A percentile compares a stretch with the other conserved stretches of the same genome.
Evolutionary conservation across 2,888 invertebrate species (phyloP).

Genomic region (Catocala nupta): DNA sequence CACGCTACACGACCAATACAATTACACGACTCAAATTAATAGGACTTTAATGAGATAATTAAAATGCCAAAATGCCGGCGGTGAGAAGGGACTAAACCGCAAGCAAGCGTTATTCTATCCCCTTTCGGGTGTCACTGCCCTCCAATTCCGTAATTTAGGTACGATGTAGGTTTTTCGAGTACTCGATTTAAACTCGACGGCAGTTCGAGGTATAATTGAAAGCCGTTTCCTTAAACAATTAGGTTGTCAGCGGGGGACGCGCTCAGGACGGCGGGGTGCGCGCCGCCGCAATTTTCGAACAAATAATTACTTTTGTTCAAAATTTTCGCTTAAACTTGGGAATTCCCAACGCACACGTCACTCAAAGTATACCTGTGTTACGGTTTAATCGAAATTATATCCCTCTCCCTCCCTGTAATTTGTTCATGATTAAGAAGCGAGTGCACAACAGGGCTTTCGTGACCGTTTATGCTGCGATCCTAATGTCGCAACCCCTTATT

Average conservation of each 20-base stretch:
- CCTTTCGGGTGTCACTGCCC: slow-evolving; percentile 52
- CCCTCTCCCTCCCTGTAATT: slow-evolving; percentile 27
- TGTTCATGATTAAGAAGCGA: slow-evolving; percentile 22
- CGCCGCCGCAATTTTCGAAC: slow-evolving; percentile 64
- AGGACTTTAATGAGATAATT: slow-evolving; percentile 70
- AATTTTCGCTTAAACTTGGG: slow-evolving; percentile 56
- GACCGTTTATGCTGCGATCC: slow-evolving; percentile 32
- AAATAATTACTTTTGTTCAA: slow-evolving; percentile 74
- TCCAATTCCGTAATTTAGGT: slow-evolving; percentile 59
- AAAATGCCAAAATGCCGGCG: slow-evolving; percentile 60
- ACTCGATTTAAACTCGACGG: slow-evolving; percentile 57
- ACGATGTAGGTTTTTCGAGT: slow-evolving; percentile 56
- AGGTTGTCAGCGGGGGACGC: slow-evolving; percentile 65
- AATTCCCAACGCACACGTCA: slow-evolving; percentile 61
- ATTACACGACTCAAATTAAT: slow-evolving; percentile 61
- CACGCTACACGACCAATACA: slow-evolving; percentile 38
- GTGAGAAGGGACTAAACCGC: slow-evolving; percentile 62
- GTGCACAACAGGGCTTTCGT: slow-evolving; percentile 27
- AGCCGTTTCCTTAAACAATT: slow-evolving; percentile 73
- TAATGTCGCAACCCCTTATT: slow-evolving; percentile 22
- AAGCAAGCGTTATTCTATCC: slow-evolving; percentile 60
- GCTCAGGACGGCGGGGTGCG: slow-evolving; percentile 46
- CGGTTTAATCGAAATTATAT: slow-evolving; percentile 47
- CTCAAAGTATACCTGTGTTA: slow-evolving; percentile 51
- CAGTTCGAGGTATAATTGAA: slow-evolving; percentile 67